Evolutionary conservation across 2,888 invertebrate species (phyloP), one percentile per base, ranked within the genome.

Genomic region (Frankliniella fusca): DNA sequence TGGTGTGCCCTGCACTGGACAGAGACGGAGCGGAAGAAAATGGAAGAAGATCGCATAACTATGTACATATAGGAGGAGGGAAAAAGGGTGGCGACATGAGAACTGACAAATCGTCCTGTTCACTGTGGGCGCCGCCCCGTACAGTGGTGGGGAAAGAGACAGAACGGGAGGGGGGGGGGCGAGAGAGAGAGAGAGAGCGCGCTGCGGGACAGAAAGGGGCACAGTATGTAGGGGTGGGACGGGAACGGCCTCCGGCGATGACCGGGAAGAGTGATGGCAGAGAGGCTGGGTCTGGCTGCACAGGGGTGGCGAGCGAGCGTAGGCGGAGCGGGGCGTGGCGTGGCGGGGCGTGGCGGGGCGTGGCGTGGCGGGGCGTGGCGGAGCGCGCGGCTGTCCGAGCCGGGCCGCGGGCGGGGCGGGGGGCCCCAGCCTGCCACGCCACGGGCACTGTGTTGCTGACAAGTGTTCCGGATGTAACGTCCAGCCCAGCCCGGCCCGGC

Each of bases 31-130:
- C 61, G 61, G 61, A 61, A 61, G 61, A 61, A 61, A 61, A 61
- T 61, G 61, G 61, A 61, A 61, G 61, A 61, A 61, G 61, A 61
- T 61, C 20, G n/a, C n/a, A 61, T 61, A 61, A 61, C 61, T 61
- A 61, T 61, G 61, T 61, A 61, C 38, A 38, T 61, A 61, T 15
- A n/a, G 61, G 27, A 76, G 70, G 70, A 12, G 70, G 70, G 27
- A 76, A 27, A 76, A 76, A 76, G 70, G 23, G 70, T 76, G 70
- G 70, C 70, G 70, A 76, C 70, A 76, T 76, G 70, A 76, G 70
- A 27, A 76, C 70, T 76, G 70, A 76, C 70, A 76, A 76, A 76
- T 76, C 70, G 70, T 76, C 70, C 70, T 76, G 70, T 76, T 38
- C 38, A 38, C 38, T 38, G 38, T 38, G 38, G 38, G 38, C 38